Evolutionary conservation across 1,140 invertebrate species (phyloP).

Genomic region (Ceratosolen solmsi): DNA sequence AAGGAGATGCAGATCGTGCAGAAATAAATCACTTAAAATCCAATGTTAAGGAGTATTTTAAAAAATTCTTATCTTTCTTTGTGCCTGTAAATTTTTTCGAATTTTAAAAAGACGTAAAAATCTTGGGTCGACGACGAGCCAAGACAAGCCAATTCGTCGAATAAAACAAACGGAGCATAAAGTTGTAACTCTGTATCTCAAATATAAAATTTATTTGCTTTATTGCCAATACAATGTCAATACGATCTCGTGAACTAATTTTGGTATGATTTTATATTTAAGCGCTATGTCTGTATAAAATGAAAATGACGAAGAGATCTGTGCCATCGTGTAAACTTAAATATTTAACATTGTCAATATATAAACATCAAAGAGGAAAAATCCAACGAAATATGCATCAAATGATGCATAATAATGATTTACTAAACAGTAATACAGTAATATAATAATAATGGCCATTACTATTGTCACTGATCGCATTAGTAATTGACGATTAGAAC

Average conservation of each 20-base stretch:
- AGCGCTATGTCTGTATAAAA: constrained; percentile 25
- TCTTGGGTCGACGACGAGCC: too few species aligned
- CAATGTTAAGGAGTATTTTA: constrained; percentile 37
- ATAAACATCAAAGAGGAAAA: constrained; percentile 41
- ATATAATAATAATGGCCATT: constrained; percentile 30
- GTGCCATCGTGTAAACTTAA: constrained; percentile 50
- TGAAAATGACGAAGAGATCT: constrained; percentile 41
- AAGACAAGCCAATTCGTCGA: constrained; percentile 37
- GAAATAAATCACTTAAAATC: constrained; percentile 22
- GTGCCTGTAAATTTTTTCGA: constrained; percentile 35
- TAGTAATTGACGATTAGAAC: constrained; percentile 31
- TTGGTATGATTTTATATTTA: constrained; percentile 13
- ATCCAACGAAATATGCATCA: constrained; percentile 29
- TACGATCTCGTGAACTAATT: constrained; percentile 26
- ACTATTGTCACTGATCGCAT: constrained; percentile 40
- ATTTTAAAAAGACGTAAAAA: constrained; percentile 1
- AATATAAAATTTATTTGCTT: constrained; percentile 33
- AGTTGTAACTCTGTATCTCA: constrained; percentile 19
- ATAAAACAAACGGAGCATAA: constrained; percentile 1
- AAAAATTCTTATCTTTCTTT: constrained; percentile 32
- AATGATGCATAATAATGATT: constrained; percentile 24
- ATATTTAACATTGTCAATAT: constrained; percentile 46
- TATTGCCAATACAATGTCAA: constrained; percentile 4
- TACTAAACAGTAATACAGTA: constrained; percentile 32
- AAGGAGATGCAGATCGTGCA: constrained; percentile 23